Conservation (phyloP, 2,888 invertebrate species). For the Adelognathus sp. region DNA sequence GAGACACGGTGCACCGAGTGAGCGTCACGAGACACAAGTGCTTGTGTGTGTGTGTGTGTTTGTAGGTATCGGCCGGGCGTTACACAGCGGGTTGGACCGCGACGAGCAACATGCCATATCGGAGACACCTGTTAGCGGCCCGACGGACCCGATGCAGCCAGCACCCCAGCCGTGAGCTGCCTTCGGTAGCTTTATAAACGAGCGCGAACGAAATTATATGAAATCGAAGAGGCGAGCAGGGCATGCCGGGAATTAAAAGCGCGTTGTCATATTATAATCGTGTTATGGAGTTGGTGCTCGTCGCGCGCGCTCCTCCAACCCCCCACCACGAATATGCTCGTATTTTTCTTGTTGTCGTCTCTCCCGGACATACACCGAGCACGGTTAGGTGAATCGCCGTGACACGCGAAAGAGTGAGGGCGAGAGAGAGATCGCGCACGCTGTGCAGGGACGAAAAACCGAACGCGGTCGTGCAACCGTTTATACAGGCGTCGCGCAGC, state of each 20-base stretch:
- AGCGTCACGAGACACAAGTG: not conserved
- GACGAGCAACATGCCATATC: constrained; percentile 78
- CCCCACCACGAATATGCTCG: not conserved
- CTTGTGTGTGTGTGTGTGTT: too few species aligned
- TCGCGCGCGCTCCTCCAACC: constrained; percentile 31
- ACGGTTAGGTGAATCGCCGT: not conserved
- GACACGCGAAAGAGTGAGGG: constrained; percentile 44
- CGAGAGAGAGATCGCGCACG: not conserved
- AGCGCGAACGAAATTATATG: constrained; percentile 64
- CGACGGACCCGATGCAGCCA: constrained; percentile 64
- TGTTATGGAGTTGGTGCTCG: constrained; percentile 74
- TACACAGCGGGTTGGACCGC: constrained; percentile 39
- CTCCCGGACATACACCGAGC: not conserved
- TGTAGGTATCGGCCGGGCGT: constrained; percentile 44
- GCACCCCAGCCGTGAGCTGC: constrained; percentile 69
- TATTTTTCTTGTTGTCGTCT: not conserved
- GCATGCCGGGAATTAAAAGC: constrained; percentile 77
- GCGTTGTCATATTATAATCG: constrained; percentile 77
- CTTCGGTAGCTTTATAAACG: constrained; percentile 61
- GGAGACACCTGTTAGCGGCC: constrained; percentile 78
- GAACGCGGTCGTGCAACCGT: constrained; percentile 53
- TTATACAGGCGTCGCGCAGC: constrained; percentile 21
- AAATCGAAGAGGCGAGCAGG: constrained; percentile 64
- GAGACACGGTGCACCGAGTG: constrained; percentile 11
- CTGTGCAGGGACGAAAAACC: constrained; percentile 45